Percentiles rank a stretch among this genome's conserved stretches.
Evolutionary conservation across 1,140 invertebrate genomes (phyloP).

Genomic region (Stratiolaelaps scimitus): DNA sequence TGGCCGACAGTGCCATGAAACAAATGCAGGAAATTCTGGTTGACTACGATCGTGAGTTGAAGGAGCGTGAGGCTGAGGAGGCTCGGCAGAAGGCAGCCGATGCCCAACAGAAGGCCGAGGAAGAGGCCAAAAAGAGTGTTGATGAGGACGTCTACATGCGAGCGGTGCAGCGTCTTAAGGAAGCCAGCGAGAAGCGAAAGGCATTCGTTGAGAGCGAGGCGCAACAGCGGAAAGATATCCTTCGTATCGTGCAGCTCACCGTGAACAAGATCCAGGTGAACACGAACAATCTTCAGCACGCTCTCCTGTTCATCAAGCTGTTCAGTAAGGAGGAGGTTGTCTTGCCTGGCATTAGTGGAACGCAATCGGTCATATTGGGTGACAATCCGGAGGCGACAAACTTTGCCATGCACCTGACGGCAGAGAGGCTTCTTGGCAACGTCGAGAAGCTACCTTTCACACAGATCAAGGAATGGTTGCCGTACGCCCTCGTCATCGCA

Average conservation of each 20-base stretch:
- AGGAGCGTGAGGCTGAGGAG: neutral
- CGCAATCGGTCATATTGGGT: neutral
- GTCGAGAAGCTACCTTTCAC: conserved; percentile 3
- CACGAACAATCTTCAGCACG: conserved; percentile 21
- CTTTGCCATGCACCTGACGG: conserved; percentile 10
- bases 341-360: neutral
- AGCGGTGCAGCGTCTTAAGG: neutral
- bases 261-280: conserved; percentile 18
- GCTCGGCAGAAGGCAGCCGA: neutral
- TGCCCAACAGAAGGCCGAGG: neutral
- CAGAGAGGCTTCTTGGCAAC: conserved; percentile 1
- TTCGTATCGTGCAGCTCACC: neutral
- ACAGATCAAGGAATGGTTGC: conserved; percentile 14
- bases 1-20: neutral
- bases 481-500: neutral
- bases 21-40: neutral
- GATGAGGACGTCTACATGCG: neutral
- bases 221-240: neutral
- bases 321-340: neutral
- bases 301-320: neutral
- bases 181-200: neutral
- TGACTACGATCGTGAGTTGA: neutral
- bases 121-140: neutral
- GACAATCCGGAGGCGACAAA: neutral
- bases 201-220: neutral